Conservation (phyloP, 2,113 vertebrate genomes). For the Brachyistius frenatus region DNA sequence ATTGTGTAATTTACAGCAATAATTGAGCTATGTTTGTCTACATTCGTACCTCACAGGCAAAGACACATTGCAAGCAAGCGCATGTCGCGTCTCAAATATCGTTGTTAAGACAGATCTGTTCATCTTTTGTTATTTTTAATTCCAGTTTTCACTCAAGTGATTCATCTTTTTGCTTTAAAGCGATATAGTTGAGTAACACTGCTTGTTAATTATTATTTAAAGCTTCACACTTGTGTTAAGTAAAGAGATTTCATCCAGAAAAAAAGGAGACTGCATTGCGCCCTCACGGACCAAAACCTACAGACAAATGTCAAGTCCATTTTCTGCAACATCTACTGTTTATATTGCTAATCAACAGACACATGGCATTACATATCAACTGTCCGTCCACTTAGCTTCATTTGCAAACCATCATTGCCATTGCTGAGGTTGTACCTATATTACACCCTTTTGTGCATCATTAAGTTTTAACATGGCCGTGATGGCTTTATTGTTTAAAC, state of each 20-base stretch:
- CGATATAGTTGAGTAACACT: neutral
- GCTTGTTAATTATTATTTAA: neutral
- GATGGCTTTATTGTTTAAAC: constrained; percentile 98
- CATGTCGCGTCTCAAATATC: constrained; percentile 32
- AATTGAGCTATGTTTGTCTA: constrained; percentile 67
- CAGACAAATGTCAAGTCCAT: constrained; percentile 8
- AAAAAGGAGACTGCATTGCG: constrained; percentile 1
- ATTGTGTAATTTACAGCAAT: constrained; percentile 71
- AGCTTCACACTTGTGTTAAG: neutral
- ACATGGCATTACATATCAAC: constrained; percentile 86
- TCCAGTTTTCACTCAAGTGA: neutral
- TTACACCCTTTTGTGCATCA: constrained; percentile 94
- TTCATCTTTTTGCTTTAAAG: neutral
- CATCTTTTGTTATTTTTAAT: neutral
- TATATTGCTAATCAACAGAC: constrained; percentile 84
- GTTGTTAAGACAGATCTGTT: neutral
- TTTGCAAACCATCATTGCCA: constrained; percentile 89
- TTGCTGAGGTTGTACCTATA: constrained; percentile 92
- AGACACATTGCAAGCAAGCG: constrained; percentile 14
- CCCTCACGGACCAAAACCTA: constrained; percentile 36
- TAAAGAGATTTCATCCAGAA: constrained; percentile 24
- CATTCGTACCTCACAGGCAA: constrained; percentile 20
- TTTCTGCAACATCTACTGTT: constrained; percentile 55
- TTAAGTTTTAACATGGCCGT: constrained; percentile 96
- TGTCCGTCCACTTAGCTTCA: constrained; percentile 91